Base-by-base conservation (phyloP, 37 sponge, comb jelly and placozoan genomes). In the Diacarnus erythraeanus region DNA sequence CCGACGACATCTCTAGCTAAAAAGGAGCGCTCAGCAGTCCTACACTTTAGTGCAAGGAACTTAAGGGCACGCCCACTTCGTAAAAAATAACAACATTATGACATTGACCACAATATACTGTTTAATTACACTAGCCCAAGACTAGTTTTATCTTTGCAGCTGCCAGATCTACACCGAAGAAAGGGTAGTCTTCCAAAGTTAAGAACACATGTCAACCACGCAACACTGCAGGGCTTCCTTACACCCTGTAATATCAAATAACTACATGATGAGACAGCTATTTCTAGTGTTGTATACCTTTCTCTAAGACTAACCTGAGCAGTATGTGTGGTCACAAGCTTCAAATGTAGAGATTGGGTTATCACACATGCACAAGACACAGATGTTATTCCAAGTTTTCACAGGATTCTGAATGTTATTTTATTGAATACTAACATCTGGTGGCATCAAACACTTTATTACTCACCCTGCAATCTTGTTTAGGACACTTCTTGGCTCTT, bases 401-500 rank as follows among this genome's bases (percentile, higher is more conserved):
- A n/a, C n/a, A n/a, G n/a, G n/a, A n/a, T n/a, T n/a, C n/a, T n/a
- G n/a, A n/a, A n/a, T n/a, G n/a, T n/a, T n/a, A n/a, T n/a, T n/a
- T n/a, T n/a, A n/a, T n/a, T n/a, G n/a, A n/a, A n/a, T 54, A 58
- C 60, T 56, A 59, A 38, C n/a, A 8, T 23, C 76, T 75, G 60
- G 36, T 37, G 38, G 3, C 3, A 69, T 8, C 5, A 38, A 69
- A 37, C 23, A 2, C 36, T 9, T 58, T 17, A 30, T 2, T 23
- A 69, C 82, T 65, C 36, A 85, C 90, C 65, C 85, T 78, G 61
- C 94, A 94, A 47, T 80, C 79, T 29, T n/a, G 42, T 57, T 42
- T 35, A 39, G 83, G 86, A 76, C 94, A 94, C 61, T 71, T 93
- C 79, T 94, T 94, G 40, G 83, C 77, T 42, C 77, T 51, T 3